Conservation (phyloP, 1,140 invertebrate genomes). For the Bombus superbus region DNA sequence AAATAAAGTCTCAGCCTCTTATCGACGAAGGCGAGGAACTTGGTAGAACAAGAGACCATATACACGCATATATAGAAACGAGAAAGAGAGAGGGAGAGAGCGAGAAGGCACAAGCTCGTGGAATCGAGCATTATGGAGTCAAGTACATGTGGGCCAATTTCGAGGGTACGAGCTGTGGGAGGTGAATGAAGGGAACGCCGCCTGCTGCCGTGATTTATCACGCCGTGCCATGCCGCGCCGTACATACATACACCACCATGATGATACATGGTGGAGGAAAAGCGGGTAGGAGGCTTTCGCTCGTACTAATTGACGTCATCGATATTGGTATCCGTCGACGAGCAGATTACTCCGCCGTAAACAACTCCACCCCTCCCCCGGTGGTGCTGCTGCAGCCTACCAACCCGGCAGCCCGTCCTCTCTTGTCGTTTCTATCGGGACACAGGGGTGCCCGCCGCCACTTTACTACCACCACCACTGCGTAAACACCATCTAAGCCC, state of each 20-base stretch:
- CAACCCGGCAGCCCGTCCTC: conserved; percentile 47
- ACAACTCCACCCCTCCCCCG: conserved; percentile 76
- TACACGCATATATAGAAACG: neutral
- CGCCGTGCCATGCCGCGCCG: conserved; percentile 72
- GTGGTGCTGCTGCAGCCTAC: conserved; percentile 14
- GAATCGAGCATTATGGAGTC: conserved; percentile 77
- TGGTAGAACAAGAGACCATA: neutral
- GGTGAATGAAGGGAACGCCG: conserved; percentile 77
- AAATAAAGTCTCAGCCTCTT: conserved; percentile 58
- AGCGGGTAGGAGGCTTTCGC: conserved; percentile 68
- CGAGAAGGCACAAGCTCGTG: conserved; percentile 48
- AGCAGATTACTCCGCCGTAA: conserved; percentile 82
- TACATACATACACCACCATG: conserved; percentile 78
- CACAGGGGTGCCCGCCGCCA: conserved; percentile 60
- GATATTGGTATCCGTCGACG: conserved; percentile 83
- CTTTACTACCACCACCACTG: conserved; percentile 64
- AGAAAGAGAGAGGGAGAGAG: conserved; percentile 8
- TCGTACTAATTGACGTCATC: conserved; percentile 83
- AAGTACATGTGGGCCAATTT: conserved; percentile 78
- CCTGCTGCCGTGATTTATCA: conserved; percentile 82
- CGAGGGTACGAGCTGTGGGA: conserved; percentile 66
- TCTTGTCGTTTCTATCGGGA: conserved; percentile 44
- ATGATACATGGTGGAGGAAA: conserved; percentile 77
- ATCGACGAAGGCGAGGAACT: conserved; percentile 23
- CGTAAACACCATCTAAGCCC: conserved; percentile 60